phyloP scores from a whole-genome alignment of 2,888 invertebrate species.

The Epistrophe grossulariae region DNA sequence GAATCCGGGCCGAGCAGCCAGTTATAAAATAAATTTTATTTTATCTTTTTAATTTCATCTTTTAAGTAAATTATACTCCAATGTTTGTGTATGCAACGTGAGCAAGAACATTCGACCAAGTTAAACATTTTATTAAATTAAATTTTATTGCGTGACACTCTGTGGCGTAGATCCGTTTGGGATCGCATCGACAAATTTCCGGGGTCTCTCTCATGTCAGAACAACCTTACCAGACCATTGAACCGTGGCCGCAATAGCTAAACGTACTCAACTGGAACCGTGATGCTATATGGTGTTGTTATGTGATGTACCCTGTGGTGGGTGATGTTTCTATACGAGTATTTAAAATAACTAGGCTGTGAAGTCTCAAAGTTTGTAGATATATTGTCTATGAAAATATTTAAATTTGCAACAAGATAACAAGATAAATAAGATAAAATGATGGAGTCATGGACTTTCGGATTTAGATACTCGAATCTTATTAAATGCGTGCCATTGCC shows the following conservation, averaged over 20 bases:
- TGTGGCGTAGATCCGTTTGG: constrained; percentile 5
- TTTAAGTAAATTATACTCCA: too few relatives aligned
- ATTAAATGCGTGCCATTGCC: constrained; percentile 19
- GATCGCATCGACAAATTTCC: constrained; percentile 41
- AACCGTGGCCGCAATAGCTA: constrained; percentile 53
- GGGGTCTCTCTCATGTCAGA: constrained; percentile 55
- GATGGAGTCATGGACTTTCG: constrained; percentile 25
- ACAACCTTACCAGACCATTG: constrained; percentile 67
- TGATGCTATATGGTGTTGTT: constrained; percentile 9
- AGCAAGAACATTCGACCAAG: not conserved
- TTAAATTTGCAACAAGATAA: constrained; percentile 57
- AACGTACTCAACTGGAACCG: constrained; percentile 60
- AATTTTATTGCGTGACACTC: constrained; percentile 14
- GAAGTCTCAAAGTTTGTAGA: constrained; percentile 38
- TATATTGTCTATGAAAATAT: constrained; percentile 55
- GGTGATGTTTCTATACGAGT: not conserved
- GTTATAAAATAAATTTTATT: too few relatives aligned
- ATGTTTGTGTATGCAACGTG: too few relatives aligned
- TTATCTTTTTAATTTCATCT: too few relatives aligned
- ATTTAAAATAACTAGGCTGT: constrained; percentile 30
- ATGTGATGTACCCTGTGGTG: not conserved
- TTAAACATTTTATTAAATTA: not conserved
- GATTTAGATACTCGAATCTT: constrained; percentile 26
- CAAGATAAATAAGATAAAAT: constrained; percentile 32
- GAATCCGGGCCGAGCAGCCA: too few relatives aligned